Conservation (phyloP, 2,113 vertebrate genomes). For the Microtus ochrogaster region DNA sequence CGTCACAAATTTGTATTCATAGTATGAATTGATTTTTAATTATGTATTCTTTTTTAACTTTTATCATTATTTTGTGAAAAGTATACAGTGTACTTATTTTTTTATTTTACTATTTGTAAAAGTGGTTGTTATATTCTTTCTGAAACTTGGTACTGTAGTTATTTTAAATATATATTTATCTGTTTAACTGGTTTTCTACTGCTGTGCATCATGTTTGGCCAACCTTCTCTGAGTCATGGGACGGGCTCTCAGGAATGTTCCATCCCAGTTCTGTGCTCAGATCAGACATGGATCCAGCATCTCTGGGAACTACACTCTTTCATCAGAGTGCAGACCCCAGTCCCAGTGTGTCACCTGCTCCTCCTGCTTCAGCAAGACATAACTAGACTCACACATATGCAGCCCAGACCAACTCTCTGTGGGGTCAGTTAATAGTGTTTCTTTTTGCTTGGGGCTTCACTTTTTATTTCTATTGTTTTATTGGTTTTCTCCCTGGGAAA, state of each 20-base stretch:
- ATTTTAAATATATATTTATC: background rate
- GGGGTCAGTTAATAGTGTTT: background rate
- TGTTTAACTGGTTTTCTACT: background rate
- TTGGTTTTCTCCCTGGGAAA: slow-evolving; percentile 29
- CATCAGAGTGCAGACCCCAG: background rate
- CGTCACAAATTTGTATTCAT: background rate
- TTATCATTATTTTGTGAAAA: slow-evolving; percentile 24
- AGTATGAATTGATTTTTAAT: background rate
- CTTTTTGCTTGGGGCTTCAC: background rate
- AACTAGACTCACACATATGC: background rate
- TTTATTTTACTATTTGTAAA: background rate
- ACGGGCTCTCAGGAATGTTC: background rate
- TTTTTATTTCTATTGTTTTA: background rate
- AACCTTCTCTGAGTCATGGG: background rate
- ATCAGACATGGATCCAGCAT: background rate
- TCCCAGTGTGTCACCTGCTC: fast-evolving
- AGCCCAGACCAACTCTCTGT: background rate
- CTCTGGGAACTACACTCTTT: background rate
- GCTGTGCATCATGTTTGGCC: too few relatives aligned
- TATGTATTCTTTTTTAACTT: slow-evolving; percentile 1
- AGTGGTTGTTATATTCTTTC: background rate
- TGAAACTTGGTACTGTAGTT: background rate
- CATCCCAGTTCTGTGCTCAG: background rate
- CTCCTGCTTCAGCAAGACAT: background rate
- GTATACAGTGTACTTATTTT: background rate